Base-by-base conservation (phyloP, 1,140 invertebrate genomes). In the Pteromalus puparum region DNA sequence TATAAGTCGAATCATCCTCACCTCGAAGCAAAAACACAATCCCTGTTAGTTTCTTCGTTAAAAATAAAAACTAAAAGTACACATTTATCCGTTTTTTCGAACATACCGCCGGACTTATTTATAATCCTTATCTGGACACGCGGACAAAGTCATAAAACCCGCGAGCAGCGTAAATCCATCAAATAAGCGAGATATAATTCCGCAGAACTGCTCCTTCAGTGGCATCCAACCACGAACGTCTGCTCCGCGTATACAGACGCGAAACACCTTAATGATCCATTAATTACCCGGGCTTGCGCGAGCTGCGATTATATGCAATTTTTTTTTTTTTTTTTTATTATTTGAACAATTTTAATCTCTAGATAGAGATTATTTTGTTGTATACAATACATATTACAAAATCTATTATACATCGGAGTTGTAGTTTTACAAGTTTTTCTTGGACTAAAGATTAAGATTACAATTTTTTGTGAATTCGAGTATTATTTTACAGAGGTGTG, bases 261-360 rank as follows among this genome's bases (percentile, higher is more conserved):
- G 76, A 2, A 42, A 74, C 26, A 30, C 77, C 46, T 84, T 84
- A 84, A 84, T 73, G 83, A 84, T 53, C 28, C 83, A 81, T 84
- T 84, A 84, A 84, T 81, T 84, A 75, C 30, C 68, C 65, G n/a
- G n/a, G n/a, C n/a, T n/a, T n/a, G 68, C 30, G 38, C 13, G 34
- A n/a, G n/a, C 74, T 28, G 81, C 28, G 80, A 72, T 72, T 81
- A 72, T 81, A 46, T 0, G 13, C n/a, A n/a, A n/a, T n/a, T n/a
- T n/a, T n/a, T n/a, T n/a, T n/a, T n/a, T n/a, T n/a, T n/a, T n/a
- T n/a, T n/a, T n/a, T n/a, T n/a, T n/a, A n/a, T n/a, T n/a, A n/a
- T n/a, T n/a, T n/a, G n/a, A n/a, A n/a, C n/a, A n/a, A n/a, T n/a
- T n/a, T n/a, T n/a, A n/a, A n/a, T n/a, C n/a, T n/a, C n/a, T n/a